Conservation (phyloP, 2,797 vertebrate species). For the Microcaecilia unicolor region DNA sequence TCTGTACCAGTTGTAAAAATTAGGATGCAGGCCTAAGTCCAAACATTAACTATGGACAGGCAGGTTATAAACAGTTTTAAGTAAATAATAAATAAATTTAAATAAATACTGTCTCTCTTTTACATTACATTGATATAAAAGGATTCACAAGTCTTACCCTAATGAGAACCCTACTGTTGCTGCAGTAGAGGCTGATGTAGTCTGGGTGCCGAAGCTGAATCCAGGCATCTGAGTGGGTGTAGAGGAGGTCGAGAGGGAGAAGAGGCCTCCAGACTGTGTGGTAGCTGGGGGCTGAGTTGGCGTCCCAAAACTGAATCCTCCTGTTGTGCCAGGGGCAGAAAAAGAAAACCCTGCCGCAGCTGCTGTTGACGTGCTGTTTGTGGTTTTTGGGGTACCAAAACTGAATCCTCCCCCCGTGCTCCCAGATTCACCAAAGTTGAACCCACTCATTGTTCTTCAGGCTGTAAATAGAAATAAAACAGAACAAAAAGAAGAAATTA, state of each 20-base stretch:
- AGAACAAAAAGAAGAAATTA: too few relatives aligned
- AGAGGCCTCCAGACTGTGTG: slow-evolving; percentile 40
- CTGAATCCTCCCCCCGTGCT: slow-evolving; percentile 50
- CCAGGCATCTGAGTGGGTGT: slow-evolving; percentile 25
- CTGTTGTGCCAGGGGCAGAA: slow-evolving; percentile 19
- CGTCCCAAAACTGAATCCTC: slow-evolving; percentile 57
- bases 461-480: too few relatives aligned
- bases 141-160: slow-evolving; percentile 36
- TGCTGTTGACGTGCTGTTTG: slow-evolving; percentile 28
- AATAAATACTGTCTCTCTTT: too few relatives aligned
- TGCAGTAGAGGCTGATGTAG: slow-evolving; percentile 8
- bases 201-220: slow-evolving; percentile 50
- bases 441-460: slow-evolving; percentile 59
- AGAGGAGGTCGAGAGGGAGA: slow-evolving; percentile 42
- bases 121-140: too few relatives aligned
- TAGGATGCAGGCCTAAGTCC: too few relatives aligned
- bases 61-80: too few relatives aligned
- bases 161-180: slow-evolving; percentile 46
- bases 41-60: too few relatives aligned
- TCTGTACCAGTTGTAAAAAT: too few relatives aligned
- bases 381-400: slow-evolving; percentile 63
- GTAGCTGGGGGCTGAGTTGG: slow-evolving; percentile 22
- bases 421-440: slow-evolving; percentile 60
- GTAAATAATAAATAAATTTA: too few relatives aligned
- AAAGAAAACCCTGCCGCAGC: slow-evolving; percentile 45